Evolutionary conservation across 1,140 invertebrate genomes (phyloP), one percentile per base, ranked within the genome.

Genomic region (Armadillidium nasatum): DNA sequence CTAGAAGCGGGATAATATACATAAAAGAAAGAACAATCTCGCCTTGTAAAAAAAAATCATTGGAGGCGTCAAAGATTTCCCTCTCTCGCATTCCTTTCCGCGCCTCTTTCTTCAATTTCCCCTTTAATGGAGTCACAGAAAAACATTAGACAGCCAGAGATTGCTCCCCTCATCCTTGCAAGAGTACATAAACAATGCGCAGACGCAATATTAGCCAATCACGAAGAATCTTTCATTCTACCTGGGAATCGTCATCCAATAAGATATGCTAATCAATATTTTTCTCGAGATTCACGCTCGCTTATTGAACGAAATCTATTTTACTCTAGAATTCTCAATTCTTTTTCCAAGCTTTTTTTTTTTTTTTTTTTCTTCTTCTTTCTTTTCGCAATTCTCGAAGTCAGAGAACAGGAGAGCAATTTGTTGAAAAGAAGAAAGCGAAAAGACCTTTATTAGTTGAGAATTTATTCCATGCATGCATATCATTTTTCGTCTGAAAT

Each of bases 101-200:
- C 11, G 50, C 50, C 50, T 60, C 50, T 60, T 60, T 60, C 50
- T 60, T 60, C 50, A 60, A 60, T 60, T 60, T 60, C 50, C 50
- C 50, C 50, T 60, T 60, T 60, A 60, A 60, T 60, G 50, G 50
- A 60, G 50, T 60, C 50, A 60, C 50, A 60, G 50, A 60, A 60
- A 60, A 60, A 60, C 50, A 60, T 60, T 60, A 60, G 50, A 60
- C 50, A 60, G 50, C 50, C 50, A 60, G 50, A 60, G 50, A 60
- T 60, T 60, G 50, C 50, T 60, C 50, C 50, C 50, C 50, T 60
- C 50, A 60, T 60, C 50, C 11, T 60, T 60, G 11, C 50, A 15
- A 60, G 11, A 60, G 50, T 60, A 19, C 33, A 33, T 60, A 60
- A 60, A 60, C 50, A 60, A 15, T 4, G 50, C 50, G 50, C 50